Evolutionary conservation across 92 coral and sea anemone genomes (phyloP), one percentile per base, ranked within the genome.

Genomic region (Pocillopora grandis): DNA sequence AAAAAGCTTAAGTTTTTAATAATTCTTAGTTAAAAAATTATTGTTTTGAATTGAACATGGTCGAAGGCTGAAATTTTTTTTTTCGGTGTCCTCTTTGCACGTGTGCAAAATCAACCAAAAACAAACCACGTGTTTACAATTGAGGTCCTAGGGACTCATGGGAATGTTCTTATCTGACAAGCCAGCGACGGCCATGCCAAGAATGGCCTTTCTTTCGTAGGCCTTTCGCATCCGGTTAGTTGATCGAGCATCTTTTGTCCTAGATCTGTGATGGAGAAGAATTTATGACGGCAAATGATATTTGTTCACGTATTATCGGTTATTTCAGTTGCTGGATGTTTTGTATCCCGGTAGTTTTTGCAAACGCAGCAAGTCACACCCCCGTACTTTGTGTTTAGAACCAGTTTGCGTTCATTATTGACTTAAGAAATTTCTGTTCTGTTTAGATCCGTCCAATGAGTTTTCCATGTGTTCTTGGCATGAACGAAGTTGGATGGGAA

Each of bases 401-500:
- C 23, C 71, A 35, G 66, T 35, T n/a, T 81, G 77, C 20, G 37
- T 74, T 83, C 88, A 75, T 80, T 83, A 87, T 88, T 97, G 83
- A 90, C 88, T 56, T 76, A 81, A 72, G 75, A 80, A 71, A 83
- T 85, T 85, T 87, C 88, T 90, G 76, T 84, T 93, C 79, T 79
- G 85, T 96, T 77, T 89, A 97, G 99, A 93, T 92, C 91, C 98
- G 93, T 94, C 98, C 99, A 90, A 97, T 97, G 99, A 97, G 99
- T 97, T 97, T 97, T 97, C 98, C 93, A 97, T 97, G 99, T 91
- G 99, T 97, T 87, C 98, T 97, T 93, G 99, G 98, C 84, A 97
- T 97, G 99, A 98, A 97, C 92, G 99, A 97, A 92, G 99, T 97
- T 91, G 95, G 95, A 88, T 97, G 99, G 99, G 98, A 97, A 89